Base-by-base conservation (phyloP, 2,113 vertebrate species). In the Coryphaenoides rupestris region DNA sequence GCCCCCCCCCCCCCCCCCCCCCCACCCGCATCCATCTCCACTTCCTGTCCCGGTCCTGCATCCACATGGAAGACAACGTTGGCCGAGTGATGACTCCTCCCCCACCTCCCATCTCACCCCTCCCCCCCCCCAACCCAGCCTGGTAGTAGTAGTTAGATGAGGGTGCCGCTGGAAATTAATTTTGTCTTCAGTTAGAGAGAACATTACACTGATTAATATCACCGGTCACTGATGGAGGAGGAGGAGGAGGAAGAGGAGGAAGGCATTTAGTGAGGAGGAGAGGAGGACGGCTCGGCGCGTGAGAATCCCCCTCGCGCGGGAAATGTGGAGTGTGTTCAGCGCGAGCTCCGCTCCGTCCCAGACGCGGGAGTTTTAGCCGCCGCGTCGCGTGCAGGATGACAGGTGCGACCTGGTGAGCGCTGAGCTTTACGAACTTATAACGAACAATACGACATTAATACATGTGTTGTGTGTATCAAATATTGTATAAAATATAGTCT, bases 61-160 rank as follows among this genome's bases (percentile, higher is more conserved):
- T 87, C 89, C 92, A 94, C 94, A 93, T 93, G 93, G 90, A 92
- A 92, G 91, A 93, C 92, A 92, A 94, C 94, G 92, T 94, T 94
- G 90, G 76, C 88, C 89, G 90, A 92, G 87, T 93, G 94, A 95
- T 94, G 93, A 94, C n/a, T n/a, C n/a, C n/a, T n/a, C n/a, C n/a
- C n/a, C n/a, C 5, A 33, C 94, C 94, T 94, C 89, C 92, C 92
- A 93, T 94, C 92, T 89, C 89, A 87, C 82, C 88, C 90, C 84
- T 87, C 88, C 85, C 90, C 28, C 28, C 28, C 28, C 28, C 28
- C 28, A 5, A 91, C 90, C 22, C 88, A 89, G 81, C 86, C 91
- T 93, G n/a, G n/a, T n/a, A n/a, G n/a, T n/a, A 96, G 94, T 96
- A 94, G 91, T 84, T 89, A 89, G 88, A 94, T 93, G 87, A 91